Percentiles rank a stretch among this genome's conserved stretches.
Conservation (phyloP, 92 coral and sea anemone genomes). For the Metridium senile region DNA sequence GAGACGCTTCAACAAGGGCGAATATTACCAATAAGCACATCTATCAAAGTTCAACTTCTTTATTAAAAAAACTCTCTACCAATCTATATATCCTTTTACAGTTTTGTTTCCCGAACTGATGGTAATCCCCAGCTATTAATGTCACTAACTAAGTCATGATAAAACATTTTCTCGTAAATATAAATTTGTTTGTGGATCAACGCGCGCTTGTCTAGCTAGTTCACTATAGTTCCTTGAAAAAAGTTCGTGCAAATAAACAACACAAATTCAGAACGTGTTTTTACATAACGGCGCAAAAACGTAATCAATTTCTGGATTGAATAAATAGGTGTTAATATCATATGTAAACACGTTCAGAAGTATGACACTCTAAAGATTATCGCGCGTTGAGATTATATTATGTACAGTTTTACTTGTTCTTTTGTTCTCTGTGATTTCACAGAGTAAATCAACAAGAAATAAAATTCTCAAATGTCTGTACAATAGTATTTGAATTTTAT, state of each 20-base stretch:
- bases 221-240: no score
- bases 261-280: no score
- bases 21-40: not conserved
- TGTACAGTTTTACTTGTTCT: conserved; percentile 27
- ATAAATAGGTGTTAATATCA: conserved; percentile 76
- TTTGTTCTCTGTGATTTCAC: conserved; percentile 11
- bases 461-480: conserved; percentile 16
- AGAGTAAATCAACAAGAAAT: conserved; percentile 10
- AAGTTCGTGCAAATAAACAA: no score
- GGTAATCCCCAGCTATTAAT: conserved; percentile 6
- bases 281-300: conserved; percentile 27
- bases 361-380: conserved; percentile 5
- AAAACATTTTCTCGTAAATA: no score
- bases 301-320: conserved; percentile 61
- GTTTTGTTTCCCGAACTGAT: not conserved
- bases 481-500: conserved; percentile 7
- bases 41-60: conserved; percentile 7
- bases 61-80: not conserved
- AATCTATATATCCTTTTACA: not conserved
- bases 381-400: conserved; percentile 14
- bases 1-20: conserved; percentile 18
- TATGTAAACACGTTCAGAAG: conserved; percentile 48
- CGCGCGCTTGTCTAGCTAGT: no score
- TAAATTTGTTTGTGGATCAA: no score
- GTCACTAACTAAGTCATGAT: no score